Evolutionary conservation across 2,888 invertebrate genomes (phyloP), one percentile per base, ranked within the genome.

Genomic region (Hydriomena furcata): DNA sequence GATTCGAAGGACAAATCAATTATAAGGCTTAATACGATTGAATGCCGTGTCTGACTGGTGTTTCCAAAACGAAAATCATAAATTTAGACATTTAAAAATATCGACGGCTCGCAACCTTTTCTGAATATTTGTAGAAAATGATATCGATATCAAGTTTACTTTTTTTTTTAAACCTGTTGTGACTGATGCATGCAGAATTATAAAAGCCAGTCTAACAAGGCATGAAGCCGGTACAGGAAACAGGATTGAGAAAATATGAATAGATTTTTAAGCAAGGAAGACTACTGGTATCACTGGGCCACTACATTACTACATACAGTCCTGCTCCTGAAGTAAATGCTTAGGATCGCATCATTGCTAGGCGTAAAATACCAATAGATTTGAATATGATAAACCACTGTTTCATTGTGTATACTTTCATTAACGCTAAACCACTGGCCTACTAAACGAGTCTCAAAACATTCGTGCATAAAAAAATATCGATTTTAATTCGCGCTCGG

Each of bases 401-500:
- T 36, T 5, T 11, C 11, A 42, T 30, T 30, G 25, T 31, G 17
- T 24, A 4, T 7, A 2, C 32, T 34, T 34, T 12, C 11, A 20
- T 30, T 34, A 27, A 30, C 10, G 44, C 13, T 45, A 21, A 10
- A 34, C 28, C 10, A 47, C 43, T 52, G 34, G 32, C 38, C 47
- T 47, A 47, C 34, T 52, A 27, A 43, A 27, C 36, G 24, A 38
- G 40, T 24, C 32, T 27, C 24, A 38, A 42, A 17, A 44, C 7
- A 42, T 45, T 38, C 45, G 58, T 49, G 32, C 36, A 34, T 34
- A 48, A 57, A 61, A 47, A 64, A 65, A 56, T 57, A 60, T 63
- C 52, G 57, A 56, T 65, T 55, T 57, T 65, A 63, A 60, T 62
- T 55, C 55, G 56, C 52, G 55, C 47, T 46, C 55, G 55, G 57